Conservation (phyloP, 2,888 invertebrate species). For the Cyclophora albipunctata region DNA sequence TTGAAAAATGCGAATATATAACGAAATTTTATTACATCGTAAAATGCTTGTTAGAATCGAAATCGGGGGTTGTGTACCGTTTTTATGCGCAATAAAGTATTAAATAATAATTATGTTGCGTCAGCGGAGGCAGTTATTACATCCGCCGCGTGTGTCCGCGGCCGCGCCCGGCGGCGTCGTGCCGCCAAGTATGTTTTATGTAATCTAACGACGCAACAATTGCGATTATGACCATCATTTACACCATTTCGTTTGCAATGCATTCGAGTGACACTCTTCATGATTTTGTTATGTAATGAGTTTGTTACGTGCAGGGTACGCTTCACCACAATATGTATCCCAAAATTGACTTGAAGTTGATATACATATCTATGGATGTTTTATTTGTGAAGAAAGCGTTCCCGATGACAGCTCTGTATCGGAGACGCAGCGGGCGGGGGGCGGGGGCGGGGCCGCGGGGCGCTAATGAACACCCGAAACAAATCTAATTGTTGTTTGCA, state of each 20-base stretch:
- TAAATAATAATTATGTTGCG: slow-evolving; percentile 23
- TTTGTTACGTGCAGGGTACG: too few relatives aligned
- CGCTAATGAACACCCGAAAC: slow-evolving; percentile 10
- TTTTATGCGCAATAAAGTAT: slow-evolving; percentile 28
- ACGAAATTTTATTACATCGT: slow-evolving; percentile 30
- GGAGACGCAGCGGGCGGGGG: neutral
- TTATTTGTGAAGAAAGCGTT: too few relatives aligned
- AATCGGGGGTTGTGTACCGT: slow-evolving; percentile 18
- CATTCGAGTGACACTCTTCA: too few relatives aligned
- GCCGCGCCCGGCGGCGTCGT: neutral
- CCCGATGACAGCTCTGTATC: neutral
- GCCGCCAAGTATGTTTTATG: too few relatives aligned
- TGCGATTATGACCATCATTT: too few relatives aligned
- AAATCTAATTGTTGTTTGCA: slow-evolving; percentile 14
- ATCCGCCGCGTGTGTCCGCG: slow-evolving; percentile 1
- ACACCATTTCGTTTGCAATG: too few relatives aligned
- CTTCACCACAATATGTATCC: too few relatives aligned
- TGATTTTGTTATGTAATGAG: too few relatives aligned
- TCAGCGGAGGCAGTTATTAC: slow-evolving; percentile 2
- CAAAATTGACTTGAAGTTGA: too few relatives aligned
- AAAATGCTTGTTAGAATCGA: slow-evolving; percentile 30
- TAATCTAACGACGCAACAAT: too few relatives aligned
- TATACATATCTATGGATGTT: too few relatives aligned
- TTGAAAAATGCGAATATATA: slow-evolving; percentile 27
- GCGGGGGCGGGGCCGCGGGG: neutral